Percentiles rank a stretch among this genome's conserved stretches.
phyloP scores from a whole-genome alignment of 2,113 vertebrate species.

The Rattus norvegicus region DNA sequence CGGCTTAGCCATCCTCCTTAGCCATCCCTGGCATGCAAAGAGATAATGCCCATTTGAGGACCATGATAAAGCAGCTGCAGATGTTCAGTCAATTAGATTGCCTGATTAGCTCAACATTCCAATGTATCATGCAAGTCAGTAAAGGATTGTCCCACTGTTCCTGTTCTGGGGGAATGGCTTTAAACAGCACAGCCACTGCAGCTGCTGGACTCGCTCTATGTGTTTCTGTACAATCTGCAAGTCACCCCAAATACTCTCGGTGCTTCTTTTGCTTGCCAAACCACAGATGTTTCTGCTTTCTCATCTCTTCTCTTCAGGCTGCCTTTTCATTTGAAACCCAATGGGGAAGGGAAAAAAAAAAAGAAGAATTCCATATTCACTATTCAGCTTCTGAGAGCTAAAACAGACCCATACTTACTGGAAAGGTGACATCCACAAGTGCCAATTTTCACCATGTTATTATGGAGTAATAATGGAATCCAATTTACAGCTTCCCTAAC shows the following conservation, averaged over 20 bases:
- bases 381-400: conserved; percentile 15
- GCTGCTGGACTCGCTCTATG: conserved; percentile 19
- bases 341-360: too few relatives aligned
- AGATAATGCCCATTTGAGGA: conserved; percentile 62
- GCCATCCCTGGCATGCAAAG: conserved; percentile 56
- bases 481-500: background rate
- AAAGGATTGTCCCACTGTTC: background rate
- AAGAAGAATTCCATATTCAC: background rate
- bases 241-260: conserved; percentile 43
- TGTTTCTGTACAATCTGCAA: conserved; percentile 14
- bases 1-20: conserved; percentile 15
- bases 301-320: conserved; percentile 48
- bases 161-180: conserved; percentile 10
- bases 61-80: conserved; percentile 65
- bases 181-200: background rate
- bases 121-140: conserved; percentile 19
- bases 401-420: conserved; percentile 17
- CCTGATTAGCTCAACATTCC: conserved; percentile 74
- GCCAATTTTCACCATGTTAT: background rate
- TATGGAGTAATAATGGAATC: conserved; percentile 15
- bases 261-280: conserved; percentile 51
- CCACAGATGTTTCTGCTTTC: conserved; percentile 62
- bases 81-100: conserved; percentile 73
- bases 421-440: conserved; percentile 46
- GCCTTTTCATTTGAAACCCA: conserved; percentile 45